Evolutionary conservation across 2,888 invertebrate genomes (phyloP).

Genomic region (Pristionchus mayeri): DNA sequence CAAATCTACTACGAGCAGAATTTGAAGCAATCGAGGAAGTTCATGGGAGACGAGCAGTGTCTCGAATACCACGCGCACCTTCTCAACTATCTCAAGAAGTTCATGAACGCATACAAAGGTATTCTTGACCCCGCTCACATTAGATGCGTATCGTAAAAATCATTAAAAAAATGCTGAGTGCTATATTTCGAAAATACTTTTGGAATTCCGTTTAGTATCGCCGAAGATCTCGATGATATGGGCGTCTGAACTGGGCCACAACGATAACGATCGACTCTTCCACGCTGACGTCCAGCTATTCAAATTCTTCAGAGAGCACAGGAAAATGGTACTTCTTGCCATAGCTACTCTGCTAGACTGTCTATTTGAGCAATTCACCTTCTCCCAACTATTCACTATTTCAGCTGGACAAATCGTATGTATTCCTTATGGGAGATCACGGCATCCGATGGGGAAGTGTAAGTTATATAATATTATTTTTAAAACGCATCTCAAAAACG

Average conservation of each 20-base stretch:
- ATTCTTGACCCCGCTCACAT: no score
- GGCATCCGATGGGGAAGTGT: constrained; percentile 38
- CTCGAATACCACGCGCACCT: constrained; percentile 24
- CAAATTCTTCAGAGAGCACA: constrained; percentile 59
- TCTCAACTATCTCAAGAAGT: constrained; percentile 30
- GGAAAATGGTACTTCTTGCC: constrained; percentile 40
- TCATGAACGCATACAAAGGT: constrained; percentile 12
- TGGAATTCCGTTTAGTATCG: constrained; percentile 35
- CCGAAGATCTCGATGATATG: constrained; percentile 64
- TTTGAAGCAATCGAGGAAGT: background rate
- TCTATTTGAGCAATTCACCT: background rate
- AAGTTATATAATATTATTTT: background rate
- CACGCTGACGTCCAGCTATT: constrained; percentile 63
- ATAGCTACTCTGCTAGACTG: no score
- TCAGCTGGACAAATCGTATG: constrained; percentile 35
- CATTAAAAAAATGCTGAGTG: background rate
- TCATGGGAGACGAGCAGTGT: constrained; percentile 23
- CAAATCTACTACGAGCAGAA: constrained; percentile 37
- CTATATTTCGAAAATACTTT: no score
- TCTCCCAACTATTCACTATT: background rate
- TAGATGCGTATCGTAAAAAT: no score
- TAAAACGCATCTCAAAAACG: background rate
- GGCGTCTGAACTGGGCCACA: constrained; percentile 62
- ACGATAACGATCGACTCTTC: constrained; percentile 58
- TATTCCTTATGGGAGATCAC: constrained; percentile 44